Evolutionary conservation across 2,113 vertebrate genomes (phyloP).

Genomic region (Scopus umbretta): DNA sequence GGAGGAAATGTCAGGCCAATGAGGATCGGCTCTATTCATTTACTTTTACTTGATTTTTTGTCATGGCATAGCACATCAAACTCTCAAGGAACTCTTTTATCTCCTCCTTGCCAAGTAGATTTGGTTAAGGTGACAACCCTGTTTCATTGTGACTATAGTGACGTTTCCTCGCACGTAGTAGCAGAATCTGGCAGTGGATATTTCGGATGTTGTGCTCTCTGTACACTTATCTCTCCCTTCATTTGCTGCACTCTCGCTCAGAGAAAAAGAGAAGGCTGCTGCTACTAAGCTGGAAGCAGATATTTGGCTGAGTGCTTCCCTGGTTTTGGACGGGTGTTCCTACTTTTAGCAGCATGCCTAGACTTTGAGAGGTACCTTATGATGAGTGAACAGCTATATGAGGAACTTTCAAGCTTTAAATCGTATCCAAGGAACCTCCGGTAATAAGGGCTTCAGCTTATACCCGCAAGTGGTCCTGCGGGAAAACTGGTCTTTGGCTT

Average conservation of each 20-base stretch:
- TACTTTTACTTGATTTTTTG: neutral
- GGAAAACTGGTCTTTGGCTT: slow-evolving; percentile 58
- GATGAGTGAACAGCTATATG: slow-evolving; percentile 55
- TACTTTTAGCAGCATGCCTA: slow-evolving; percentile 9
- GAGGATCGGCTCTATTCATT: neutral
- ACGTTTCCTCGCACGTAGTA: accelerated
- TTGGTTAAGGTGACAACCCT: neutral
- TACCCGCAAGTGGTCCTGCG: slow-evolving; percentile 48
- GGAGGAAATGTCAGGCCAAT: neutral
- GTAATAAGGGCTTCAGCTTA: slow-evolving; percentile 55
- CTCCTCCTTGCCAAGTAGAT: neutral
- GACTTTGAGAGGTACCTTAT: slow-evolving; percentile 23
- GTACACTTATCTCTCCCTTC: neutral
- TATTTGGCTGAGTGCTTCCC: neutral
- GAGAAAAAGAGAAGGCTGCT: neutral
- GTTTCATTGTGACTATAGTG: neutral
- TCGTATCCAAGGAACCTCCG: slow-evolving; percentile 39
- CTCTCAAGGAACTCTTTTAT: neutral
- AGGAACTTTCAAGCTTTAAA: slow-evolving; percentile 37
- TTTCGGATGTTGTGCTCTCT: neutral
- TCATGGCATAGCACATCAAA: neutral
- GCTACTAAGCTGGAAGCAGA: neutral
- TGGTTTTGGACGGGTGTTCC: neutral
- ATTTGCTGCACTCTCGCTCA: neutral
- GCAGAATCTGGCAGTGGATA: neutral